Evolutionary conservation across 64 coral and sea anemone species (phyloP).

Genomic region (Trachythela sp.): DNA sequence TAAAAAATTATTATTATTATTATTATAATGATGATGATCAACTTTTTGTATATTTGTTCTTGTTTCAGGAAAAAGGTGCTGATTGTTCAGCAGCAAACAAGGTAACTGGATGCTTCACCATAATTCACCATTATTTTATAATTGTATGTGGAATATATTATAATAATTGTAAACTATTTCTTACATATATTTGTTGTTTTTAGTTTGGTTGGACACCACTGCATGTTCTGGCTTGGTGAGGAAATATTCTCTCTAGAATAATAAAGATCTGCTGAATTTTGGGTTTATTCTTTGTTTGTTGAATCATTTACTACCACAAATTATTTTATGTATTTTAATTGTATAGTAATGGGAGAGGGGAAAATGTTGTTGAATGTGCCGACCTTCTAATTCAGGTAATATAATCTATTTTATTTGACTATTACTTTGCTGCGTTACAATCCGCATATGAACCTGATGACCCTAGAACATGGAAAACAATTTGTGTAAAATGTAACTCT

Average conservation of each 20-base stretch:
- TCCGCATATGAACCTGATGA: too few species aligned
- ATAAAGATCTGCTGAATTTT: neutral
- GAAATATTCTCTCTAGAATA: too few species aligned
- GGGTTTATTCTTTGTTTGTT: neutral
- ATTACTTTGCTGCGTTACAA: too few species aligned
- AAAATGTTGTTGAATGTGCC: constrained; percentile 80
- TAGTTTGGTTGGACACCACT: constrained; percentile 89
- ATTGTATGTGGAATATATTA: too few species aligned
- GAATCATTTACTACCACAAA: neutral
- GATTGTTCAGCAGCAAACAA: neutral
- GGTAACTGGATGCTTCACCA: too few species aligned
- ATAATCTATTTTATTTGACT: too few species aligned
- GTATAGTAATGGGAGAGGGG: constrained; percentile 70
- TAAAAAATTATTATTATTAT: too few species aligned
- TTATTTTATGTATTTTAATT: neutral
- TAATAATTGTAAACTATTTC: neutral
- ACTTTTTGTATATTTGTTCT: too few species aligned
- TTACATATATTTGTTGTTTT: neutral
- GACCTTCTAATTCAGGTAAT: constrained; percentile 88
- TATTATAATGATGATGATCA: neutral
- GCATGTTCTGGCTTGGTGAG: constrained; percentile 90
- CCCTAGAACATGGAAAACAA: too few species aligned
- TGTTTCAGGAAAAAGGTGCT: neutral
- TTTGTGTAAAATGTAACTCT: too few species aligned
- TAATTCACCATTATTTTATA: too few species aligned